Evolutionary conservation across 2,888 invertebrate genomes (phyloP).

Genomic region (Philonicus albiceps): DNA sequence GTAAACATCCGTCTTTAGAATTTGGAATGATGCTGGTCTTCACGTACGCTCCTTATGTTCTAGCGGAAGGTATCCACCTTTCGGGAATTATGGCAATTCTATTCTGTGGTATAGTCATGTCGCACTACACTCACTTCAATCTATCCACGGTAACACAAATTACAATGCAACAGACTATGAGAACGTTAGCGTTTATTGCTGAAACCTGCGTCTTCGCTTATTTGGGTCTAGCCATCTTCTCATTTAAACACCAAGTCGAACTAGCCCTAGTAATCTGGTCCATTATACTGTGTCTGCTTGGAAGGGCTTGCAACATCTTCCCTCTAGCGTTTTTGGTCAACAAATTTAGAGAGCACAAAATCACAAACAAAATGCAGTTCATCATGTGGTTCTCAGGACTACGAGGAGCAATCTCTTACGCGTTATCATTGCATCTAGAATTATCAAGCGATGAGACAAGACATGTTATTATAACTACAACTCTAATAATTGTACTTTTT

Average conservation of each 20-base stretch:
- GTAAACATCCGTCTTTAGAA: conserved; percentile 97
- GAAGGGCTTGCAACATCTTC: conserved; percentile 96
- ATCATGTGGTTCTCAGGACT: conserved; percentile 99
- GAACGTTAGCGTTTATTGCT: conserved; percentile 95
- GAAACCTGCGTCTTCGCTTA: conserved; percentile 99
- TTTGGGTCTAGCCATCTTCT: conserved; percentile 76
- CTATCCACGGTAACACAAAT: conserved; percentile 98
- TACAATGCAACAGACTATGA: conserved; percentile 98
- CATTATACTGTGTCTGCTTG: conserved; percentile 87
- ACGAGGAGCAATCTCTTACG: conserved; percentile 97
- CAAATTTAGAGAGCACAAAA: conserved; percentile 96
- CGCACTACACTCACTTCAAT: conserved; percentile 99
- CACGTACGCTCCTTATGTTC: conserved; percentile 96
- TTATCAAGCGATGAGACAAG: conserved; percentile 89
- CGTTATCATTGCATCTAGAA: conserved; percentile 92
- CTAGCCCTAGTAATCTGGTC: conserved; percentile 94
- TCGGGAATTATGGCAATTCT: conserved; percentile 99
- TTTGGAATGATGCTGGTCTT: conserved; percentile 99
- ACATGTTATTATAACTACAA: conserved; percentile 96
- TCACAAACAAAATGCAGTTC: conserved; percentile 98
- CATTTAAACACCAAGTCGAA: conserved; percentile 93
- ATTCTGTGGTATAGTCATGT: conserved; percentile 99
- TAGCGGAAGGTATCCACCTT: conserved; percentile 95
- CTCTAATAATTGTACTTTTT: conserved; percentile 95
- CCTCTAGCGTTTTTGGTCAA: conserved; percentile 93